Percentiles rank a stretch among this genome's conserved stretches.
These are phyloP conservation scores for Agrochola lychnidis DNA, from an alignment of 2,888 invertebrate species.

Conservation along the genomic window DNA sequence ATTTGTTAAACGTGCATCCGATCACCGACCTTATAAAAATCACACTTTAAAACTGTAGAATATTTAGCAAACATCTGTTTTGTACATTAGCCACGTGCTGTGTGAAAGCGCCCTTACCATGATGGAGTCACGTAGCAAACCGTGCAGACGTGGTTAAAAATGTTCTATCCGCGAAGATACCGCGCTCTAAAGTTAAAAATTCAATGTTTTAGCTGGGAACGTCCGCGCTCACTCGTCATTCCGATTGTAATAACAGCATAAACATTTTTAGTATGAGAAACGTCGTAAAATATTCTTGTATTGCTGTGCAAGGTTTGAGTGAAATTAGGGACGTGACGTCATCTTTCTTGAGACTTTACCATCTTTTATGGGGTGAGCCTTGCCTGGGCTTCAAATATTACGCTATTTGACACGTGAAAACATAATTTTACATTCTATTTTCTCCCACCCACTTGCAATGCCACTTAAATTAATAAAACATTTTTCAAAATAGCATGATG, in stretches of 20 bases:
- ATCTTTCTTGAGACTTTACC: conserved; percentile 4
- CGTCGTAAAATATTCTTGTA: conserved; percentile 50
- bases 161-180: conserved; percentile 74
- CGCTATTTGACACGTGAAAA: not conserved
- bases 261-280: conserved; percentile 61
- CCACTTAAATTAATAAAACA: not conserved
- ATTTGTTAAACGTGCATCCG: conserved; percentile 16
- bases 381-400: not conserved
- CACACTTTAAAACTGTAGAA: conserved; percentile 27
- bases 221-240: conserved; percentile 65
- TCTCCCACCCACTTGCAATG: not conserved
- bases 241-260: conserved; percentile 66
- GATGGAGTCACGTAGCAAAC: conserved; percentile 77
- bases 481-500: not conserved
- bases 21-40: conserved; percentile 22
- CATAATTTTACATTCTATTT: not conserved
- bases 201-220: conserved; percentile 75
- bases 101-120: conserved; percentile 69
- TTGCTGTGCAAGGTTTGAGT: conserved; percentile 37
- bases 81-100: conserved; percentile 50
- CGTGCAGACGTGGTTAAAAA: conserved; percentile 80
- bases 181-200: conserved; percentile 78
- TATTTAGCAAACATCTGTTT: conserved; percentile 55
- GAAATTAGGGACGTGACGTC: conserved; percentile 50
- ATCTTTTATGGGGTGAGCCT: not conserved